Conservation (phyloP, 1,140 invertebrate species). For the Drosophila dunni region DNA sequence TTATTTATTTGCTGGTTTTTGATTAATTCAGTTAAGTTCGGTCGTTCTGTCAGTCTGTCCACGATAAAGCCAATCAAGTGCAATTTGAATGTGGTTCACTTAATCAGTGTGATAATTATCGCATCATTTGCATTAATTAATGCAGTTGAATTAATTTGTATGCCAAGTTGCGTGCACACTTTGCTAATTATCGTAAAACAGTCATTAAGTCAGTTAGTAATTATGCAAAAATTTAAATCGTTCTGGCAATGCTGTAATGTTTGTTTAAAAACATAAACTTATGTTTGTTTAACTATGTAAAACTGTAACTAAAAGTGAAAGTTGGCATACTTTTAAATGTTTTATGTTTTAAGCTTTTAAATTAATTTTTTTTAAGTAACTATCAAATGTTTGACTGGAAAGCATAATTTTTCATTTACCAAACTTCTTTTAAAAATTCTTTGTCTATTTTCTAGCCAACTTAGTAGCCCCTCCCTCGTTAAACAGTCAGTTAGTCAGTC, state of each 20-base stretch:
- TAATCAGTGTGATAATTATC: constrained; percentile 56
- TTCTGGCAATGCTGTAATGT: no score
- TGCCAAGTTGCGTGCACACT: constrained; percentile 1
- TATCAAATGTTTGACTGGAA: no score
- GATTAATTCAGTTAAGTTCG: constrained; percentile 17
- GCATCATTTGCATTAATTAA: constrained; percentile 64
- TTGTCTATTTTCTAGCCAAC: no score
- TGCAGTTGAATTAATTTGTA: constrained; percentile 25
- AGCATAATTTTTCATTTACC: no score
- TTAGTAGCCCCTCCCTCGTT: not conserved
- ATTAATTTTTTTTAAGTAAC: no score
- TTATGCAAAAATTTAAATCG: constrained; percentile 4
- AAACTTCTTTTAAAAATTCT: no score
- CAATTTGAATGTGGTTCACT: constrained; percentile 49
- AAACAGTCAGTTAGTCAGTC: no score
- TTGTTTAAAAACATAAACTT: no score
- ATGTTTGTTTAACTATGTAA: no score
- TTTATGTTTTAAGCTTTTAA: no score
- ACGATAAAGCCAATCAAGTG: constrained; percentile 44
- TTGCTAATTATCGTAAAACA: constrained; percentile 16
- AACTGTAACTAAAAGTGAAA: no score
- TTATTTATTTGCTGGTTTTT: constrained; percentile 12
- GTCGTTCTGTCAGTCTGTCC: not conserved
- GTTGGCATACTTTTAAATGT: no score
- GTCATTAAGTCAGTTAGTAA: constrained; percentile 5